A percentile compares a stretch with the other conserved stretches of the same genome.
These are phyloP conservation scores for Siniperca knerii DNA, from an alignment of 2,113 vertebrate genomes.

Conservation along the genomic window DNA sequence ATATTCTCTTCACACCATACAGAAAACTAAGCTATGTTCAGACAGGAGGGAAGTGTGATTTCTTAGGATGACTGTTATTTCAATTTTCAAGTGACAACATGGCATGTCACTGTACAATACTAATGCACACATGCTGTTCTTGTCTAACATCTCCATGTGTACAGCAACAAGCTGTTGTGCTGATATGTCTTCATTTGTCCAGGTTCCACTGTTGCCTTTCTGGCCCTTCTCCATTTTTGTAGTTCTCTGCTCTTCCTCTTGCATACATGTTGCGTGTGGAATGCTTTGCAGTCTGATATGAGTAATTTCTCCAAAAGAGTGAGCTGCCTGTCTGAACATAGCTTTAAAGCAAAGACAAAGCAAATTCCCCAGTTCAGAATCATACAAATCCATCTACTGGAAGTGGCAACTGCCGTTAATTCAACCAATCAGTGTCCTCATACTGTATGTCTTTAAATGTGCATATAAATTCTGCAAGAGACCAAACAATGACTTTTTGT, in stretches of 20 bases:
- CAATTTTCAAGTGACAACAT: background rate
- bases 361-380: background rate
- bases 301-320: background rate
- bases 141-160: background rate
- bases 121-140: conserved; percentile 14
- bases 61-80: background rate
- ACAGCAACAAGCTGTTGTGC: background rate
- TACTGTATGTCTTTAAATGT: conserved; percentile 6
- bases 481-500: conserved; percentile 50
- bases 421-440: background rate
- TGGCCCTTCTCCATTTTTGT: conserved; percentile 11
- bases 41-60: background rate
- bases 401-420: background rate
- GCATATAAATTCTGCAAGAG: conserved; percentile 11
- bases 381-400: background rate
- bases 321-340: conserved; percentile 30
- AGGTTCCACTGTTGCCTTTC: conserved; percentile 16
- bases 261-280: background rate
- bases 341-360: conserved; percentile 25
- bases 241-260: conserved; percentile 23
- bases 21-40: conserved; percentile 9
- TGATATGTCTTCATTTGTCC: conserved; percentile 12
- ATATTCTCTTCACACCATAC: background rate
- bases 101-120: background rate
- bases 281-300: background rate